Conservation (phyloP, 2,797 vertebrate species). For the Chelon auratus region DNA sequence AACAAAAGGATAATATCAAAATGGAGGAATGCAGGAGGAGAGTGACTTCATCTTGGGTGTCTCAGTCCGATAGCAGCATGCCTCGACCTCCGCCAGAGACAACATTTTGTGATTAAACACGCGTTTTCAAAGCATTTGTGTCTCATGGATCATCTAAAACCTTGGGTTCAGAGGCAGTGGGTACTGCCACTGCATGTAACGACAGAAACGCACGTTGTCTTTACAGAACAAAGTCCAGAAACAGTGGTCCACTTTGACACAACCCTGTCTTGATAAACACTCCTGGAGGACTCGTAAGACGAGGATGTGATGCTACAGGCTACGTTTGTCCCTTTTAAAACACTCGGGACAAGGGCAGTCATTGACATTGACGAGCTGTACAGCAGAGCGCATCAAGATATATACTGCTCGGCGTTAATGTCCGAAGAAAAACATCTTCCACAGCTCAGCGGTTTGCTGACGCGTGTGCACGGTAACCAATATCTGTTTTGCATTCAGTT, state of each 20-base stretch:
- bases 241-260: conserved; percentile 41
- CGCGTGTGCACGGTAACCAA: conserved; percentile 59
- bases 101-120: conserved; percentile 31
- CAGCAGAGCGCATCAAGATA: conserved; percentile 71
- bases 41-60: conserved; percentile 35
- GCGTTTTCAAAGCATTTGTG: conserved; percentile 22
- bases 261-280: conserved; percentile 49
- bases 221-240: conserved; percentile 40
- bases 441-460: conserved; percentile 66
- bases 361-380: conserved; percentile 53
- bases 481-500: conserved; percentile 60
- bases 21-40: conserved; percentile 44
- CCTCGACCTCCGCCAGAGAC: conserved; percentile 41
- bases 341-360: conserved; percentile 53
- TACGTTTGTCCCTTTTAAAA: conserved; percentile 69
- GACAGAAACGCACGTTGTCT: conserved; percentile 28
- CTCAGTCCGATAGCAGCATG: conserved; percentile 56
- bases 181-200: conserved; percentile 18
- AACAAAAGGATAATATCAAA: conserved; percentile 42
- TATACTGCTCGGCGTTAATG: conserved; percentile 57
- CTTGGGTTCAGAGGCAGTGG: conserved; percentile 20
- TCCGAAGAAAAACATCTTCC: conserved; percentile 56
- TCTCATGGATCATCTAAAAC: conserved; percentile 39
- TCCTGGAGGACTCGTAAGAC: conserved; percentile 36
- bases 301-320: conserved; percentile 74